These are phyloP conservation scores for Eclectus roratus DNA, from an alignment of 2,113 vertebrate genomes.

Conservation along the genomic window DNA sequence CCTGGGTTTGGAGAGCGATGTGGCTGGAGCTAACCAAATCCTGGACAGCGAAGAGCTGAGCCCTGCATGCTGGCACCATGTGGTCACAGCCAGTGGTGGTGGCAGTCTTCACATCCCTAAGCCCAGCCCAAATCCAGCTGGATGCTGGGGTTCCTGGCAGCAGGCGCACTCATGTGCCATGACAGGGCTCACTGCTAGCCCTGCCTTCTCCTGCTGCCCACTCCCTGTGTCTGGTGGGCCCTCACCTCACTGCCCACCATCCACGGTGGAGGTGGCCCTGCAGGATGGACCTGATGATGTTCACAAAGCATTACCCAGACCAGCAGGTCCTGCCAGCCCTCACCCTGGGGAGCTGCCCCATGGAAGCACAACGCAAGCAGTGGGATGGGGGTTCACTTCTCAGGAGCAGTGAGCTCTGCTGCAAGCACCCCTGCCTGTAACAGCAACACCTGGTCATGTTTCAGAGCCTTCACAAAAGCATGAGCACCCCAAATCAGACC, in stretches of 20 bases:
- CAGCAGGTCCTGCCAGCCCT: not conserved
- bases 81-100: accelerated
- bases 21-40: not conserved
- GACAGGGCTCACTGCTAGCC: accelerated
- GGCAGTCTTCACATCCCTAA: not conserved
- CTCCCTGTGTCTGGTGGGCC: accelerated
- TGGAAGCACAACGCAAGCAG: not conserved
- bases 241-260: not conserved
- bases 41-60: not conserved
- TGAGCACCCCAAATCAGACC: not conserved
- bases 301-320: not conserved
- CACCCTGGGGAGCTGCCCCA: not conserved
- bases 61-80: not conserved
- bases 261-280: accelerated
- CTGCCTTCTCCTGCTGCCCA: not conserved
- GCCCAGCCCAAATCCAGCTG: not conserved
- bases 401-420: not conserved
- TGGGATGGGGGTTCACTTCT: not conserved
- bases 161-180: accelerated
- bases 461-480: not conserved
- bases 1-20: not conserved
- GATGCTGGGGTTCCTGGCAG: not conserved
- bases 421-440: not conserved
- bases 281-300: not conserved
- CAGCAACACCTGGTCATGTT: not conserved